Conservation (phyloP, 1,140 invertebrate species). For the Neodiprion fabricii region DNA sequence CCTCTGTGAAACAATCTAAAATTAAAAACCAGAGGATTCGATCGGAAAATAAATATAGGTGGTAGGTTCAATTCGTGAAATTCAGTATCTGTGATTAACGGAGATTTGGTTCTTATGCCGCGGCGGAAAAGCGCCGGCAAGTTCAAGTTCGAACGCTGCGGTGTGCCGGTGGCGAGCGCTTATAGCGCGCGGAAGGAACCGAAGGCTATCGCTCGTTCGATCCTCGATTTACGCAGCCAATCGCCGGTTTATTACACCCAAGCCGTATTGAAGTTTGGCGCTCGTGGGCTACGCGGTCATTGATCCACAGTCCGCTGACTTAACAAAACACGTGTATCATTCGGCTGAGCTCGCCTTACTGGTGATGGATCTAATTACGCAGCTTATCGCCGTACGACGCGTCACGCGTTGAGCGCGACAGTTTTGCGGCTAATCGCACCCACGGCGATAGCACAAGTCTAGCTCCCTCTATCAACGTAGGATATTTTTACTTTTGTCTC, state of each 20-base stretch:
- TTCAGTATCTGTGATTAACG: background rate
- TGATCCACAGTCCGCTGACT: slow-evolving; percentile 9
- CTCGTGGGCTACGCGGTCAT: slow-evolving; percentile 4
- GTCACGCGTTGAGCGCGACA: slow-evolving; percentile 23
- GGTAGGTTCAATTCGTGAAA: background rate
- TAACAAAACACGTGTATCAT: slow-evolving; percentile 12
- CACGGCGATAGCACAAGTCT: background rate
- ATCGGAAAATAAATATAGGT: background rate
- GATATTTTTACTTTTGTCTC: no score
- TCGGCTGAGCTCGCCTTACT: slow-evolving; percentile 13
- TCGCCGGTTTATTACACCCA: background rate
- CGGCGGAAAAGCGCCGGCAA: background rate
- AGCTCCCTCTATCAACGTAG: no score
- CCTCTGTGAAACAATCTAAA: background rate
- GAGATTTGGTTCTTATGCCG: background rate
- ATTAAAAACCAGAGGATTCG: background rate
- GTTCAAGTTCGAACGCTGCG: background rate
- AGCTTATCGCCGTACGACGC: background rate
- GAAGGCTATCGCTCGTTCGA: background rate
- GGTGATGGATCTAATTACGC: slow-evolving; percentile 14
- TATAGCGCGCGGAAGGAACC: no score
- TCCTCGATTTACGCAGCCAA: background rate
- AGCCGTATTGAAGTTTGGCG: background rate
- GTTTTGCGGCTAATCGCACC: background rate
- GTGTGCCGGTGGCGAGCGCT: background rate